These are phyloP conservation scores for Cheilosia pagana DNA, from an alignment of 2,888 invertebrate genomes.

Conservation along the genomic window DNA sequence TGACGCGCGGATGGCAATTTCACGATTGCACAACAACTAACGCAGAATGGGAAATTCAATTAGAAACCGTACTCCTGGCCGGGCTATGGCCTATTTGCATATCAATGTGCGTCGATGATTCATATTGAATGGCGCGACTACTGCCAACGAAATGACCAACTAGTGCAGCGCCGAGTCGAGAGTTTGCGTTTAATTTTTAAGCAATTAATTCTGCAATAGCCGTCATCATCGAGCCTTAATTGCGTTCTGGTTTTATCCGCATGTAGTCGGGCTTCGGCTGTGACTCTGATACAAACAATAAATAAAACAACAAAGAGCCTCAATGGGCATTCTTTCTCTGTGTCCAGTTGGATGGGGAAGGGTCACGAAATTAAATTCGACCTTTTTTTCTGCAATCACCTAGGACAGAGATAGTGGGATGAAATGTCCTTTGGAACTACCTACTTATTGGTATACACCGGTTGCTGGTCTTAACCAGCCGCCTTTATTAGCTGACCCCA, in stretches of 20 bases:
- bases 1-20: conserved; percentile 53
- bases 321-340: conserved; percentile 1
- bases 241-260: conserved; percentile 49
- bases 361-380: conserved; percentile 46
- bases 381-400: conserved; percentile 45
- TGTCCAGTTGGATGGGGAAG: conserved; percentile 4
- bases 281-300: conserved; percentile 19
- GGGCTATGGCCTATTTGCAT: conserved; percentile 38
- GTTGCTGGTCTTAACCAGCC: conserved; percentile 14
- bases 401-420: conserved; percentile 32
- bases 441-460: conserved; percentile 45
- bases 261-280: conserved; percentile 20
- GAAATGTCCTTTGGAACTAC: conserved; percentile 53
- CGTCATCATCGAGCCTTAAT: conserved; percentile 46
- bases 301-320: conserved; percentile 53
- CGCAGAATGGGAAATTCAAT: conserved; percentile 65
- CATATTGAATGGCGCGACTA: conserved; percentile 40
- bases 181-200: conserved; percentile 61
- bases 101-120: conserved; percentile 45
- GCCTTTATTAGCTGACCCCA: conserved; percentile 54
- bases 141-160: not conserved
- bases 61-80: conserved; percentile 53
- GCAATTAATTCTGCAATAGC: conserved; percentile 68
- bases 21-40: conserved; percentile 56
- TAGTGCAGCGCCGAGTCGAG: conserved; percentile 1